These are phyloP conservation scores for Sphenopsis melanotis DNA, from an alignment of 2,797 vertebrate genomes.

Conservation along the genomic window DNA sequence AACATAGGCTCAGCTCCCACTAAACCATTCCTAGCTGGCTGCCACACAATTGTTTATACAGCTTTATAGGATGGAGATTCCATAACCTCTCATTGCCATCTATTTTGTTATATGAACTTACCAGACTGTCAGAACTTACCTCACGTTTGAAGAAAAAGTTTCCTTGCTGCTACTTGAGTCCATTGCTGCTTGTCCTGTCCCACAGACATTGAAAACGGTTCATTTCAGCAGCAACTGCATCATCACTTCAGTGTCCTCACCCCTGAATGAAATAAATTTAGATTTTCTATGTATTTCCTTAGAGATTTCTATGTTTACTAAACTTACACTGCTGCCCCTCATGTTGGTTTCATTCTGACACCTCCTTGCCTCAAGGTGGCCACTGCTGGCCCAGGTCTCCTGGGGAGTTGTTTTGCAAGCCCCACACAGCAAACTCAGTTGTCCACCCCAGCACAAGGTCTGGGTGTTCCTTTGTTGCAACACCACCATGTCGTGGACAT, in stretches of 20 bases:
- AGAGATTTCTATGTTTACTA: background rate
- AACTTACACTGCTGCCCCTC: background rate
- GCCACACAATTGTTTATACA: background rate
- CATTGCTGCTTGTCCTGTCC: background rate
- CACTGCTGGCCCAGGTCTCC: background rate
- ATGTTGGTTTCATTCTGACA: background rate
- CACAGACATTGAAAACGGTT: background rate
- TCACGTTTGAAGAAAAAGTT: background rate
- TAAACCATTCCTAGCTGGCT: background rate
- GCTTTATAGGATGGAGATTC: background rate
- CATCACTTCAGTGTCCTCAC: accelerated
- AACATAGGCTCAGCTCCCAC: background rate
- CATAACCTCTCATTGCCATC: background rate
- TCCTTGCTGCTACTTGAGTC: background rate
- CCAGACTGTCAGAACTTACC: background rate
- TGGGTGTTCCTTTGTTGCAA: background rate
- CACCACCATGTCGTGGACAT: accelerated
- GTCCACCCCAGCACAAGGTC: background rate
- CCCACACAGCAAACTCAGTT: accelerated
- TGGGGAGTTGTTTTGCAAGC: background rate
- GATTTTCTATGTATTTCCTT: background rate
- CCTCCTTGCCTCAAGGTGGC: accelerated
- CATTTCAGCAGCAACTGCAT: background rate
- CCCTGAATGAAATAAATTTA: background rate
- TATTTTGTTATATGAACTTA: background rate